Conservation (phyloP, 2,797 vertebrate species). For the Scomberomorus guttatus region DNA sequence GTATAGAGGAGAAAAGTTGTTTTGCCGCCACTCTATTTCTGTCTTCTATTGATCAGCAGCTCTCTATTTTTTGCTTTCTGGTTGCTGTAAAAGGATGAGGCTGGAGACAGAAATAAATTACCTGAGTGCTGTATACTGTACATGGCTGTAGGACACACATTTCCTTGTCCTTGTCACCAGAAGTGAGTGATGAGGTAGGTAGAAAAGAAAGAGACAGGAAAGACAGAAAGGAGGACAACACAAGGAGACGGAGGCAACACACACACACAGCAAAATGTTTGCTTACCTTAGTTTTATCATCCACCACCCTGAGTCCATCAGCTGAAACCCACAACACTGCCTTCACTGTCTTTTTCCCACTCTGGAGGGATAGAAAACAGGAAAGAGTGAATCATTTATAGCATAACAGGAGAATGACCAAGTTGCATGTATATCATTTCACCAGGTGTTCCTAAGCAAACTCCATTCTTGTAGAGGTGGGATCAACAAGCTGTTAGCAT, state of each 20-base stretch:
- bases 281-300: slow-evolving; percentile 94
- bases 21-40: not conserved
- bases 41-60: slow-evolving; percentile 5
- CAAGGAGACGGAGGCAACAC: not conserved
- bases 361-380: slow-evolving; percentile 77
- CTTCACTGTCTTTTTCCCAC: slow-evolving; percentile 93
- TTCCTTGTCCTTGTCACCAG: not conserved
- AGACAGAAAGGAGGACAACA: not conserved
- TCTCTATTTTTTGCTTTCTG: not conserved
- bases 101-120: not conserved
- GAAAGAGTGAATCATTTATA: not conserved
- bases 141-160: slow-evolving; percentile 5
- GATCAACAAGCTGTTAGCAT: slow-evolving; percentile 9
- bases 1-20: not conserved
- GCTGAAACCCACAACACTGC: slow-evolving; percentile 94
- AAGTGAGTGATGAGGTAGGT: slow-evolving; percentile 13
- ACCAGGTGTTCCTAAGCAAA: not conserved
- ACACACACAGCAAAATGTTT: not conserved
- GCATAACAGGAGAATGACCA: not conserved
- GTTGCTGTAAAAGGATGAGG: not conserved
- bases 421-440: not conserved
- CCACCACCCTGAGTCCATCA: slow-evolving; percentile 93
- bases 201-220: not conserved
- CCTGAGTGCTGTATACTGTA: not conserved
- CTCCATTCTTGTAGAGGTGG: not conserved